Evolutionary conservation across 2,113 vertebrate species (phyloP).

Genomic region (Silurus asotus): DNA sequence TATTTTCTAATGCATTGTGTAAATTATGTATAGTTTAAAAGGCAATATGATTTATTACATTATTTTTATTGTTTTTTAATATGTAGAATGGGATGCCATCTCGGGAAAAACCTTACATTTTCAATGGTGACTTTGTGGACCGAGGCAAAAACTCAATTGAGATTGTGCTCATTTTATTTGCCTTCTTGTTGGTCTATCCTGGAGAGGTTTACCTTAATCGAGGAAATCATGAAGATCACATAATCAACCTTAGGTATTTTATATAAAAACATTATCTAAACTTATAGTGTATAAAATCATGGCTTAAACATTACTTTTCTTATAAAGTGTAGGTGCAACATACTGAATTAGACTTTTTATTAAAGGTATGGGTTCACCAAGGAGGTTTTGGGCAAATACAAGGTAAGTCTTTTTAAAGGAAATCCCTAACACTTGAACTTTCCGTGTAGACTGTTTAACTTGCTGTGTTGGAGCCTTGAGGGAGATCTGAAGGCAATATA

Average conservation of each 20-base stretch:
- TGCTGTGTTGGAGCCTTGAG: neutral
- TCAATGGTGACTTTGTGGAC: constrained; percentile 95
- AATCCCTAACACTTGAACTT: neutral
- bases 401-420: constrained; percentile 69
- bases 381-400: constrained; percentile 91
- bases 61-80: neutral
- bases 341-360: constrained; percentile 34
- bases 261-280: neutral
- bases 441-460: neutral
- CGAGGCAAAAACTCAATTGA: constrained; percentile 89
- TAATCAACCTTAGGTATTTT: constrained; percentile 86
- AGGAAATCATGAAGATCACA: constrained; percentile 93
- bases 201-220: constrained; percentile 88
- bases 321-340: neutral
- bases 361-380: constrained; percentile 92
- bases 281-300: constrained; percentile 48
- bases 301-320: too few relatives aligned
- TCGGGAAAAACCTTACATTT: constrained; percentile 85
- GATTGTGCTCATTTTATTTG: constrained; percentile 87
- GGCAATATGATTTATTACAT: neutral
- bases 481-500: neutral
- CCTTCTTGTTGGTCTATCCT: constrained; percentile 89
- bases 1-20: neutral
- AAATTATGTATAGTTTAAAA: neutral
- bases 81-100: constrained; percentile 90